Percentiles rank a stretch among this genome's conserved stretches.
Conservation (phyloP, 2,888 invertebrate species). For the Cybosia mesomella region DNA sequence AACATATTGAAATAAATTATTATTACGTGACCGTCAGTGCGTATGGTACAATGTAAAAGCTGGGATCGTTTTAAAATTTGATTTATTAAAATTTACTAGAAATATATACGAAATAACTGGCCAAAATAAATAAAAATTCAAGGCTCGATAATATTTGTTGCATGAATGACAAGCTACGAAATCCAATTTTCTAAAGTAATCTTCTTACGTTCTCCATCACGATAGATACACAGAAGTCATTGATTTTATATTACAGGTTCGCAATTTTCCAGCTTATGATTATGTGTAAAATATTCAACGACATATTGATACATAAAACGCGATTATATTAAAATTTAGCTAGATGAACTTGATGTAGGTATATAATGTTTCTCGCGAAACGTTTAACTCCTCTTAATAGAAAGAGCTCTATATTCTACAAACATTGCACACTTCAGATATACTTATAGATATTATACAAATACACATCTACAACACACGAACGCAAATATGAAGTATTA, state of each 20-base stretch:
- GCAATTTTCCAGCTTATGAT: conserved; percentile 38
- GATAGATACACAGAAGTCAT: conserved; percentile 36
- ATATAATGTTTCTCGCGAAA: not conserved
- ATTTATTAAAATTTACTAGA: too few relatives aligned
- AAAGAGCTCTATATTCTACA: not conserved
- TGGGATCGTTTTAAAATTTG: not conserved
- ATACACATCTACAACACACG: not conserved
- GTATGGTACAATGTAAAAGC: not conserved
- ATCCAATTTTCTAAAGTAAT: conserved; percentile 50
- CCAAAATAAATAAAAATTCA: conserved; percentile 29
- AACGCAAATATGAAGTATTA: not conserved
- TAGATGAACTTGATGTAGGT: conserved; percentile 15
- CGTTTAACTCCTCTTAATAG: not conserved
- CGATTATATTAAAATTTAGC: conserved; percentile 25
- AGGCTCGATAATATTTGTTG: conserved; percentile 45
- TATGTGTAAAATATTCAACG: conserved; percentile 25
- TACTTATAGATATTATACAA: not conserved
- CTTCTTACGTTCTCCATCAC: conserved; percentile 32
- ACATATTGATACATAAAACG: conserved; percentile 35
- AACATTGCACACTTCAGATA: not conserved
- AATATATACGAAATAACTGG: not conserved
- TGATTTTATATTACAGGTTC: conserved; percentile 46
- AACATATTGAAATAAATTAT: conserved; percentile 6
- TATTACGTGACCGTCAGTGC: not conserved
- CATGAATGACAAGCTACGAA: conserved; percentile 48